Conservation (phyloP, 2,797 vertebrate species). For the Pterois miles region DNA sequence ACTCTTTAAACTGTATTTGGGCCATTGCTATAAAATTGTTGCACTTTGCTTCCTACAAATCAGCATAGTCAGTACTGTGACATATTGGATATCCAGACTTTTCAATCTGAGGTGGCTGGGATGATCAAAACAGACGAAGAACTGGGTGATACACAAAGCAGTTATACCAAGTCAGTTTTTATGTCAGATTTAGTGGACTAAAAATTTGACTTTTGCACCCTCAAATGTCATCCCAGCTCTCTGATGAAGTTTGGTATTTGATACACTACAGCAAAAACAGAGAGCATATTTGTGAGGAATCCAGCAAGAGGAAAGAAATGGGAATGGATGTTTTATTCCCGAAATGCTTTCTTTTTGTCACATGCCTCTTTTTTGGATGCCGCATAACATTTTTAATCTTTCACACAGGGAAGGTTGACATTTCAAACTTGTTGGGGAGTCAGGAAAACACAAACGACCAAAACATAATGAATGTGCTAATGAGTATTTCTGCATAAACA, state of each 20-base stretch:
- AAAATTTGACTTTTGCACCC: background rate
- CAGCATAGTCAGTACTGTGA: background rate
- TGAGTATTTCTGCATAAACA: conserved; percentile 33
- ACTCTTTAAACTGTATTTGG: background rate
- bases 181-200: background rate
- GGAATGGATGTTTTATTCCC: background rate
- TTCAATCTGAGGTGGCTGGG: background rate
- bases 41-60: background rate
- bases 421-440: background rate
- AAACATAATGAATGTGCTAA: conserved; percentile 21
- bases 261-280: background rate
- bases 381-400: background rate
- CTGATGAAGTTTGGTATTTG: background rate
- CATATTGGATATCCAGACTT: background rate
- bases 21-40: background rate
- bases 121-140: background rate
- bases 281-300: background rate
- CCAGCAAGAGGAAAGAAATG: background rate
- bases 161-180: background rate
- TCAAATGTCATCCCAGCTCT: background rate
- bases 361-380: background rate
- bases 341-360: background rate
- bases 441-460: background rate
- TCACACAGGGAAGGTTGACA: background rate
- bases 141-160: background rate